These are phyloP conservation scores for Drosophila parthenogenetica DNA, from an alignment of 2,888 invertebrate genomes.

Conservation along the genomic window DNA sequence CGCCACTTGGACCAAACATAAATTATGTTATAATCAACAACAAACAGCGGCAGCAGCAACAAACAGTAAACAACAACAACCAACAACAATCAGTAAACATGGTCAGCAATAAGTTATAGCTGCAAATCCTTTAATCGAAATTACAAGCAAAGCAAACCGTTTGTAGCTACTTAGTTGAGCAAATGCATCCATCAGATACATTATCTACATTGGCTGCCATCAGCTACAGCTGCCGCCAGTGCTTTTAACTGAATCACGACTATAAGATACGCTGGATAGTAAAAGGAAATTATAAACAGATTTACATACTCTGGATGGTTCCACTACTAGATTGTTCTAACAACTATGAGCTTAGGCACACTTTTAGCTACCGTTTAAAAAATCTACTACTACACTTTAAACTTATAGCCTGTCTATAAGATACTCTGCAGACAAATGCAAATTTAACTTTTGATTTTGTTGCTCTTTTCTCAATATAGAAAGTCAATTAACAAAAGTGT, in stretches of 20 bases:
- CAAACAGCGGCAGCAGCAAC: conserved; percentile 17
- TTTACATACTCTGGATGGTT: too few species aligned
- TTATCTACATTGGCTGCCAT: conserved; percentile 7
- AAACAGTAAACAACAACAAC: conserved; percentile 24
- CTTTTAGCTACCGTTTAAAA: too few species aligned
- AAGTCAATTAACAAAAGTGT: conserved; percentile 7
- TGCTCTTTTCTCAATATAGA: background rate
- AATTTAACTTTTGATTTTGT: background rate
- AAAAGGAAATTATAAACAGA: too few species aligned
- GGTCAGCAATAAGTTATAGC: conserved; percentile 2
- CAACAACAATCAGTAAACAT: conserved; percentile 2
- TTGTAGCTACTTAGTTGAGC: conserved; percentile 28
- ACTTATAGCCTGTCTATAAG: background rate
- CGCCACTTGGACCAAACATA: conserved; percentile 71
- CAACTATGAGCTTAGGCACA: too few species aligned
- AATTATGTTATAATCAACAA: conserved; percentile 69
- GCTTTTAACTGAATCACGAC: background rate
- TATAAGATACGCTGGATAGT: background rate
- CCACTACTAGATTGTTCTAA: too few species aligned
- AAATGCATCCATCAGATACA: conserved; percentile 49
- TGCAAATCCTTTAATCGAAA: conserved; percentile 59
- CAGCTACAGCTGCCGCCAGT: conserved; percentile 1
- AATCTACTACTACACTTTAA: too few species aligned
- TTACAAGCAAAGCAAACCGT: conserved; percentile 34
- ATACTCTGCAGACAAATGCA: background rate